Evolutionary conservation across 2,113 vertebrate genomes (phyloP), one percentile per base, ranked within the genome.

Genomic region (Microcebus griseorufus): DNA sequence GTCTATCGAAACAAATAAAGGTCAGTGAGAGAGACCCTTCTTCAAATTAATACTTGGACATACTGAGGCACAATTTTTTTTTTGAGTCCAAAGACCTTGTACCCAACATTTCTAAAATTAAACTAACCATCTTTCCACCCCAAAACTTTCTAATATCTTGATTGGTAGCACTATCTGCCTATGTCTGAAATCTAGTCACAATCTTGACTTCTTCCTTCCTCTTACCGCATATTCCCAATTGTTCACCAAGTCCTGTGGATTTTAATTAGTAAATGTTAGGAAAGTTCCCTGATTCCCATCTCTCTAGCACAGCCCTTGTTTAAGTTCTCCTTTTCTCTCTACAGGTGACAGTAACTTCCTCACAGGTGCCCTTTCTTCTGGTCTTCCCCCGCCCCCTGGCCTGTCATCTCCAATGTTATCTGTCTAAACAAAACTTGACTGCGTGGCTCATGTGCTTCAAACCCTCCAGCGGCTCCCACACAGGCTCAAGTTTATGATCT

Each of bases 401-500:
- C 37, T 51, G 3, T 83, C 16, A 6, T 60, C 48, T 83, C 51
- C 27, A 55, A 0, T 2, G 11, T 78, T 37, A 72, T 39, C 4
- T 53, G 39, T 69, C 76, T 45, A 72, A 86, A 42, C 12, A 64
- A 9, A 78, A 79, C 20, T n/a, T 62, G 51, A 8, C 51, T 39
- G 0, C 18, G 0, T 27, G 8, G 32, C 48, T 93, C 42, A 39
- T 4, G 0, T 32, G 11, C 64, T 3, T 27, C 18, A 48, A 37
- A 10, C 32, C 34, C 34, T 42, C 5, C 25, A 8, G 3, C 42
- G 29, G 29, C 3, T 67, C 58, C 69, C 32, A 2, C 16, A 14
- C 18, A 3, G 23, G 0, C 64, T 67, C n/a, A 12, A 45, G 25
- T 18, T 81, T 53, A 22, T 58, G 72, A 29, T 20, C 5, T 14